phyloP scores from a whole-genome alignment of 2,888 invertebrate species.

The Ecliptopera silaceata region DNA sequence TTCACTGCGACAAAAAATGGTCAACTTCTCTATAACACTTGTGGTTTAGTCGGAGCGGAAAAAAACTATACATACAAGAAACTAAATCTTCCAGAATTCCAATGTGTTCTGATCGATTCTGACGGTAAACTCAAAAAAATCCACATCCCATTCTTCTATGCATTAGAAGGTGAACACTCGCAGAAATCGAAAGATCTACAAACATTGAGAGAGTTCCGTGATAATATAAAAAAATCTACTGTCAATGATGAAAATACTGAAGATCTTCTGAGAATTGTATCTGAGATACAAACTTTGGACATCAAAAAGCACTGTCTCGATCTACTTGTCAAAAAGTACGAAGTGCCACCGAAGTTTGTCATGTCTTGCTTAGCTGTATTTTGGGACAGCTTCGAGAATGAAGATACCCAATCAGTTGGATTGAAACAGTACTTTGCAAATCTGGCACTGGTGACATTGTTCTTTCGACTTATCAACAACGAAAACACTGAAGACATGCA shows the following conservation, averaged over 20 bases:
- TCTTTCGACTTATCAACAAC: slow-evolving; percentile 63
- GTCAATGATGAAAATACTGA: slow-evolving; percentile 74
- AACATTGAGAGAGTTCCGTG: slow-evolving; percentile 89
- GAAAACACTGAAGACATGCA: slow-evolving; percentile 63
- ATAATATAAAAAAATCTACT: slow-evolving; percentile 84
- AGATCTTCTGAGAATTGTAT: slow-evolving; percentile 82
- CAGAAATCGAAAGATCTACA: slow-evolving; percentile 94
- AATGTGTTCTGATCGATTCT: slow-evolving; percentile 92
- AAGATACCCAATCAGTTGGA: slow-evolving; percentile 44
- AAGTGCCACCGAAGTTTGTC: slow-evolving; percentile 84
- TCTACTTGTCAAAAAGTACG: slow-evolving; percentile 86
- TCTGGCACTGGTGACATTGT: slow-evolving; percentile 59
- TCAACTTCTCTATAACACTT: slow-evolving; percentile 89
- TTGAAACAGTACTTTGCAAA: slow-evolving; percentile 64
- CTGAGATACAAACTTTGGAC: slow-evolving; percentile 87
- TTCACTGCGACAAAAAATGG: slow-evolving; percentile 95
- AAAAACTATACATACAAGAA: slow-evolving; percentile 80
- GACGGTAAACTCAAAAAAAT: slow-evolving; percentile 92
- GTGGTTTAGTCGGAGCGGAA: slow-evolving; percentile 90
- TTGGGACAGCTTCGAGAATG: slow-evolving; percentile 59
- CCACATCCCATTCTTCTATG: slow-evolving; percentile 94
- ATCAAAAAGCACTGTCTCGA: slow-evolving; percentile 88
- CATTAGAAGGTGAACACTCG: slow-evolving; percentile 93
- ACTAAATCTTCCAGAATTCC: slow-evolving; percentile 84
- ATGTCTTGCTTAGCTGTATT: slow-evolving; percentile 77